Base-by-base conservation (phyloP, 2,113 vertebrate genomes). In the Solea solea region DNA sequence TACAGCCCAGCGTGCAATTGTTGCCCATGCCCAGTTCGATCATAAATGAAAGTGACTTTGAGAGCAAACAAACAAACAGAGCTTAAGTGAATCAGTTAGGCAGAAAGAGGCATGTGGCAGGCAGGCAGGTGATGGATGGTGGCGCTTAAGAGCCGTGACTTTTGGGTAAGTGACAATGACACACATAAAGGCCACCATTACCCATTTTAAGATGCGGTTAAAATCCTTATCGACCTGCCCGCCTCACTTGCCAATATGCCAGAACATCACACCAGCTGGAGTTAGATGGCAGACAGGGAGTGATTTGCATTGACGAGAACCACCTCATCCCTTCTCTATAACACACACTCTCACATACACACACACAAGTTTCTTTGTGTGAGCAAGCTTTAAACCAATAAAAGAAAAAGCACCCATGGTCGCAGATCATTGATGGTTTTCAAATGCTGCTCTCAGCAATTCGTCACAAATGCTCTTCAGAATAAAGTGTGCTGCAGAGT, bases 151-250 rank as follows among this genome's bases (percentile, higher is more conserved):
- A 90, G 90, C 86, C 85, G 65, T 86, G 90, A 91, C 90, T 91
- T 91, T 88, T 86, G 80, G 89, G 82, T 92, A 88, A 93, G 88
- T 90, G 93, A 93, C 90, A 91, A 91, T 91, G 92, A 93, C 90
- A 92, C 83, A 87, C 84, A 90, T 91, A 89, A 92, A 93, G 93
- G 89, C 90, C 89, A 86, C 89, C 86, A 84, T 93, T 90, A 90
- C 84, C 85, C 76, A 49, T 87, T 91, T 91, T 92, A 91, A 90
- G 86, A 90, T 89, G 84, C 85, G 76, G 85, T 82, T 89, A 87
- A 90, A 92, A 89, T 90, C 89, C 85, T 85, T 81, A 93, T 93
- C 82, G 91, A 93, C 85, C 87, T 9, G 27, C 72, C 73, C 28
- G 85, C 82, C 85, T 82, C 87, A 86, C 76, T 91, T 89, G 91